Conservation (phyloP, 2,888 invertebrate species). For the Ophion obscuratus region DNA sequence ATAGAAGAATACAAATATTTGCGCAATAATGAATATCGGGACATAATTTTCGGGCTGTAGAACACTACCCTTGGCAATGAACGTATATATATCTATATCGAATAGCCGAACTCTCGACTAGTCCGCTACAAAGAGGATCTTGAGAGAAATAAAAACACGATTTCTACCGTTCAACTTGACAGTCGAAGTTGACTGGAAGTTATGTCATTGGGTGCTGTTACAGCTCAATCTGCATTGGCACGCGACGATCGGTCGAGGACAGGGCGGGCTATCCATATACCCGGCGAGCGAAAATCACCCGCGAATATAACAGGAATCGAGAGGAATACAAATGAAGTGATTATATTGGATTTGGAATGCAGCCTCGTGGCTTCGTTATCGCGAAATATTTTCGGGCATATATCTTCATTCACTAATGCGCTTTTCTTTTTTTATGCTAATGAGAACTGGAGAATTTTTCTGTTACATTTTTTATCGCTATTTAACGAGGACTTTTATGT, state of each 20-base stretch:
- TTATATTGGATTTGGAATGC: constrained; percentile 18
- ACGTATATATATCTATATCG: too few relatives aligned
- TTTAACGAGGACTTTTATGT: neutral
- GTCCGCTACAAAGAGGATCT: too few relatives aligned
- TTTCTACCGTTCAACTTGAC: neutral
- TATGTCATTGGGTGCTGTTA: neutral
- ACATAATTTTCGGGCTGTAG: too few relatives aligned
- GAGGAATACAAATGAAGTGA: constrained; percentile 5
- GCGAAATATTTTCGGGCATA: neutral
- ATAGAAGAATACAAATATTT: too few relatives aligned
- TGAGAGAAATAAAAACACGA: neutral
- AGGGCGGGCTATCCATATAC: neutral
- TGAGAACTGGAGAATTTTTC: neutral
- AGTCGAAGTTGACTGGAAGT: neutral
- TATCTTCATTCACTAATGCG: neutral
- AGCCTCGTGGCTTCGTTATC: constrained; percentile 7
- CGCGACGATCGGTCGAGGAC: neutral
- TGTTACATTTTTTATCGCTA: neutral
- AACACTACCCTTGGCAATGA: too few relatives aligned
- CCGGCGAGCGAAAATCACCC: constrained; percentile 12
- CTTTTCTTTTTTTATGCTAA: constrained; percentile 2
- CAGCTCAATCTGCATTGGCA: neutral
- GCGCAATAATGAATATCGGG: too few relatives aligned
- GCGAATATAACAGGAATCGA: constrained; percentile 6
- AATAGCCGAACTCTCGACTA: too few relatives aligned